These are phyloP conservation scores for Kryptopterus vitreolus DNA, from an alignment of 2,797 vertebrate genomes.

Conservation along the genomic window DNA sequence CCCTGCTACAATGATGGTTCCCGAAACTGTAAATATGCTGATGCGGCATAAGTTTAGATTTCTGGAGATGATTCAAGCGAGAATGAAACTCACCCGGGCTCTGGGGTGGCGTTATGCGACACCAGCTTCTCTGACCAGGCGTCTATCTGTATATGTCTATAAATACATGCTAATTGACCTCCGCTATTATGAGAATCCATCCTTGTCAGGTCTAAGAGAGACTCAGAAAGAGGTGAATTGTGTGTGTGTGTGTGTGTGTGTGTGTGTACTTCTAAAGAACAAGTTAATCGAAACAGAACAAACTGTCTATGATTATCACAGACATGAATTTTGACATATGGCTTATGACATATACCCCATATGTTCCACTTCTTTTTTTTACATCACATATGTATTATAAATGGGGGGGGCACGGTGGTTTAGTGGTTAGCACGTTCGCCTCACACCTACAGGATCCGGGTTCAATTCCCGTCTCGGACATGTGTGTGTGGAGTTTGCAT, in stretches of 20 bases:
- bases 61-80: not conserved
- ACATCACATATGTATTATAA: not conserved
- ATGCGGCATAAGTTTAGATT: conserved; percentile 10
- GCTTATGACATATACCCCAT: not conserved
- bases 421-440: too few relatives aligned
- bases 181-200: not conserved
- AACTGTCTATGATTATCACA: not conserved
- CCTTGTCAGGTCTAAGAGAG: not conserved
- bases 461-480: too few relatives aligned
- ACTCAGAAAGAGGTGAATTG: too few relatives aligned
- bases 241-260: too few relatives aligned
- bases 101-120: conserved; percentile 5
- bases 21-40: conserved; percentile 15
- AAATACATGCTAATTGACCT: not conserved
- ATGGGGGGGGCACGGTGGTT: too few relatives aligned
- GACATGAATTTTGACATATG: not conserved
- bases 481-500: too few relatives aligned
- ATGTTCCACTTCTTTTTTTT: too few relatives aligned
- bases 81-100: conserved; percentile 12
- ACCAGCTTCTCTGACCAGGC: conserved; percentile 27
- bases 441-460: too few relatives aligned
- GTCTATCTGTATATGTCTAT: conserved; percentile 27
- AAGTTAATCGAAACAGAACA: not conserved
- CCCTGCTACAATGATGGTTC: not conserved
- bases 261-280: not conserved